A percentile compares a stretch with the other conserved stretches of the same genome.
These are phyloP conservation scores for Micromussa lordhowensis DNA, from an alignment of 92 coral and sea anemone genomes.

Conservation along the genomic window DNA sequence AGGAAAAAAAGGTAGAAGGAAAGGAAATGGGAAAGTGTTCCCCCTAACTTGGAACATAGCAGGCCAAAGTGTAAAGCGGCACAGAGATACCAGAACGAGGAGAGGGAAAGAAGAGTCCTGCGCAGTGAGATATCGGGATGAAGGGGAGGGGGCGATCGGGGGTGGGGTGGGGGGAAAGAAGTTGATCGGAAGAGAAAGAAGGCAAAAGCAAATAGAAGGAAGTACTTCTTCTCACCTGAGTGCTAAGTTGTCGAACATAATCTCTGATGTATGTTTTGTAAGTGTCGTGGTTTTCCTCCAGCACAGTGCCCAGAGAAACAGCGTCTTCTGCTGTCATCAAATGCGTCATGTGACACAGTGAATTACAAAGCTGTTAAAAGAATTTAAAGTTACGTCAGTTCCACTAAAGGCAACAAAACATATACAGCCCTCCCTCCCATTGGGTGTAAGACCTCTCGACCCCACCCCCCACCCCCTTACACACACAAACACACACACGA, in stretches of 20 bases:
- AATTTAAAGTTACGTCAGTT: too few relatives aligned
- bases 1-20: neutral
- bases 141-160: neutral
- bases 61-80: neutral
- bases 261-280: constrained; percentile 34
- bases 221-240: constrained; percentile 19
- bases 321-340: constrained; percentile 73
- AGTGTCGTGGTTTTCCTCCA: constrained; percentile 53
- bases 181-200: neutral
- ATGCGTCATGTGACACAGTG: constrained; percentile 85
- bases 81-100: neutral
- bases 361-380: constrained; percentile 68
- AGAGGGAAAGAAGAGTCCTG: neutral
- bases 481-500: too few relatives aligned
- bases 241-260: constrained; percentile 37
- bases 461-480: too few relatives aligned
- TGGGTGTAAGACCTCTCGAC: too few relatives aligned
- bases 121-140: too few relatives aligned
- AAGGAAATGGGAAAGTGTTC: too few relatives aligned
- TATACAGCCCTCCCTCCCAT: too few relatives aligned
- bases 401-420: too few relatives aligned
- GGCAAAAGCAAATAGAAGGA: neutral
- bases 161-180: neutral
- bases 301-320: constrained; percentile 40
- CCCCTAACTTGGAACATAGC: neutral